These are phyloP conservation scores for Chionoecetes opilio DNA, from an alignment of 1,140 invertebrate genomes.

Conservation along the genomic window DNA sequence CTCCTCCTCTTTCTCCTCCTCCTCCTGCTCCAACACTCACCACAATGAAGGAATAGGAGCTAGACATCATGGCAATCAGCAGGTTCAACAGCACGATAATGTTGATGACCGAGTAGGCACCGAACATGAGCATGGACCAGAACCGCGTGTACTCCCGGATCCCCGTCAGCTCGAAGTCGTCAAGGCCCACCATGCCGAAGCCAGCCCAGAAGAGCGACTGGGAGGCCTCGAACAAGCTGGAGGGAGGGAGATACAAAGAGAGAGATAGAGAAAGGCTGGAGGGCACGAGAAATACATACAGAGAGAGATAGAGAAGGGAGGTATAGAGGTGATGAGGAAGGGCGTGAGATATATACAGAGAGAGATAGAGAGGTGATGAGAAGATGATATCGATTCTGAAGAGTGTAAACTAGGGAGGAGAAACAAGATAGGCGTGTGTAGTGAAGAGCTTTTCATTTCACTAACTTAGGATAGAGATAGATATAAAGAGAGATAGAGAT, in stretches of 20 bases:
- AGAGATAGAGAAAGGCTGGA: background rate
- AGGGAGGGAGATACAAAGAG: slow-evolving; percentile 80
- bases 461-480: too few species aligned
- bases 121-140: slow-evolving; percentile 92
- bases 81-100: slow-evolving; percentile 94
- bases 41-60: slow-evolving; percentile 92
- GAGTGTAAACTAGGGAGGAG: background rate
- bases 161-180: slow-evolving; percentile 90
- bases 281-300: too few species aligned
- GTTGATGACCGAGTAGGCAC: slow-evolving; percentile 92
- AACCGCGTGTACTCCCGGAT: slow-evolving; percentile 92
- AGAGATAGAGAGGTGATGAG: background rate
- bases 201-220: slow-evolving; percentile 96
- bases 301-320: too few species aligned
- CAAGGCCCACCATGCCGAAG: slow-evolving; percentile 93
- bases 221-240: slow-evolving; percentile 93
- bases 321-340: background rate
- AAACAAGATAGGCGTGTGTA: background rate
- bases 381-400: too few species aligned
- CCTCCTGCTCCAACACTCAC: slow-evolving; percentile 83
- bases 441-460: too few species aligned
- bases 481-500: too few species aligned
- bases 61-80: slow-evolving; percentile 96
- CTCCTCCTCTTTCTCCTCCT: background rate
- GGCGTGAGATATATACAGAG: background rate